Evolutionary conservation across 2,888 invertebrate genomes (phyloP), one percentile per base, ranked within the genome.

Genomic region (Xylota segnis): DNA sequence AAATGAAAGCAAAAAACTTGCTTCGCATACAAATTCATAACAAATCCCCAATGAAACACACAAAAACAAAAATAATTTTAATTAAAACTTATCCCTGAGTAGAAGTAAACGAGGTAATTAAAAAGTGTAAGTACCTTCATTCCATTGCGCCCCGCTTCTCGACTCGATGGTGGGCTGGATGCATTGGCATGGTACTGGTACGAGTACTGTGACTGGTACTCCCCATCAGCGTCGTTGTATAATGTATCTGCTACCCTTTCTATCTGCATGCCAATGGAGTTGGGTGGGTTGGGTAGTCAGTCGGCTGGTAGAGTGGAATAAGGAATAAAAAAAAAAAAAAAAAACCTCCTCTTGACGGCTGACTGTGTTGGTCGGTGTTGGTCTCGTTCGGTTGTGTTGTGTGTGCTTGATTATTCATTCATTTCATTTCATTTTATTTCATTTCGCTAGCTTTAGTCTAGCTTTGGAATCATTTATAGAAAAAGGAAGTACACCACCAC

Each of bases 11-110:
- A 32, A 63, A 63, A 65, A 65, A 70, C 63, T 70, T 45, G 68
- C 66, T 77, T 65, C 75, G 70, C 82, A 83, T 83, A 87, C 87
- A 87, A 87, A 87, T 87, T 87, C 87, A 87, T 83, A 87, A 87
- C 87, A 87, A 87, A 87, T 87, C 87, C 83, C 68, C 87, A 82
- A 77, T 77, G 82, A 68, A 78, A 82, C 82, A 77, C 66, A 87
- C 79, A 84, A 87, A 84, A 84, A 77, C 72, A 87, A 87, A 87
- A 89, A 89, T 88, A 89, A 89, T 91, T 91, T 92, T 92, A 92
- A 91, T 92, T 92, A 91, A 91, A 91, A 91, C 89, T 90, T 90
- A 89, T 90, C 88, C 88, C 88, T 89, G 87, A 78, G 79, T 83
- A 87, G 79, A 83, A 88, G 82, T 87, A 88, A 89, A 87, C 89